Base-by-base conservation (phyloP, 2,888 invertebrate genomes). In the Nowickia ferox region DNA sequence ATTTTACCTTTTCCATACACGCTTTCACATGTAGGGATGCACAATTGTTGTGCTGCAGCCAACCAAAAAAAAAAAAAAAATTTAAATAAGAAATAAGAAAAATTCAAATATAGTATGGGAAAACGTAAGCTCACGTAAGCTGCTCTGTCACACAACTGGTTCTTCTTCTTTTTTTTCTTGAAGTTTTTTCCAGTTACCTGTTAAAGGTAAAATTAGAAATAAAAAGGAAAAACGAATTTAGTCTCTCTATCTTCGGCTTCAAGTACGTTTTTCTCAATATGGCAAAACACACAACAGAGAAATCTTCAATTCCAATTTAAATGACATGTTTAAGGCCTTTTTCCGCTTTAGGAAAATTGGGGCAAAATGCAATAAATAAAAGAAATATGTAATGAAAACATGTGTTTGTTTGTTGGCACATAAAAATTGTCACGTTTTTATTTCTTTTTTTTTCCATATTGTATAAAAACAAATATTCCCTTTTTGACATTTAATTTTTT, bases 41-140 rank as follows among this genome's bases (percentile, higher is more conserved):
- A 51, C 63, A 69, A 40, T 75, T 19, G 69, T 63, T 53, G 46
- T 42, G 53, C 42, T n/a, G 61, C 38, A 63, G 17, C 48, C 22
- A 69, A 51, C 40, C 15, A 44, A 51, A 74, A 59, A 59, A 44
- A n/a, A 1, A 53, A 38, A 55, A 55, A 19, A n/a, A 63, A 42
- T 15, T 6, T 5, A 30, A 30, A 30, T 30, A 30, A 30, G 6
- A 30, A 55, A 40, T 0, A 46, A 0, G 8, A 57, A 57, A 55
- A 38, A 75, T 9, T n/a, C 11, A 0, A 44, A 8, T 9, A 44
- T 40, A 40, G 48, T 44, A 80, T 63, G 4, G 30, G 4, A 30
- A 30, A 30, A 30, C 17, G 65, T 80, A 81, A 84, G 81, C 68
- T 71, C 84, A 84, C 84, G 81, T 84, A 84, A 81, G 81, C 81